phyloP scores from a whole-genome alignment of 2,113 vertebrate species.

The Patagioenas fasciata region DNA sequence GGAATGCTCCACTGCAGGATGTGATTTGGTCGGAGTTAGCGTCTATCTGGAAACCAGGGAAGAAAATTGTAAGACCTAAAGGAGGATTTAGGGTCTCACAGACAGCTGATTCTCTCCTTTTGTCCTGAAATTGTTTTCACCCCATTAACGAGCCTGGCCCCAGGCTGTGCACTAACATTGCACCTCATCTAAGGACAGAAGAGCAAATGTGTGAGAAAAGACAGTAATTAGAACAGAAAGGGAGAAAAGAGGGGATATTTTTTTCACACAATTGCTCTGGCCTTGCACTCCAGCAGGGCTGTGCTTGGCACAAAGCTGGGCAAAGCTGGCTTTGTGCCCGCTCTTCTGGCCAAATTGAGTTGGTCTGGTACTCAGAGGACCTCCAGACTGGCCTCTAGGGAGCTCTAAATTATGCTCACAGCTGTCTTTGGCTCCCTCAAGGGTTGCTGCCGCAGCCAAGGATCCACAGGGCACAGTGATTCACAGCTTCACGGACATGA shows the following conservation, averaged over 20 bases:
- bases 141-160: too few species aligned
- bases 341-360: not conserved
- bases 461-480: not conserved
- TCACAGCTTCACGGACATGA: not conserved
- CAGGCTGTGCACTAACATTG: not conserved
- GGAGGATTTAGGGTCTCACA: not conserved
- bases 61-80: not conserved
- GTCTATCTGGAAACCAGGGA: not conserved
- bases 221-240: not conserved
- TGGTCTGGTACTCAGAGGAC: not conserved
- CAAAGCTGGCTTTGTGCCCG: not conserved
- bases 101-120: not conserved
- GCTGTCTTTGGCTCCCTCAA: not conserved
- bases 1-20: not conserved
- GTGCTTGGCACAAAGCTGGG: not conserved
- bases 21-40: not conserved
- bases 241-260: not conserved
- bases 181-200: not conserved
- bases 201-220: not conserved
- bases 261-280: not conserved
- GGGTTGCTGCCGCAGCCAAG: not conserved
- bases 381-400: not conserved
- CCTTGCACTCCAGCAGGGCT: not conserved
- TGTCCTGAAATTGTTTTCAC: not conserved
- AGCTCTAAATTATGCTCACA: not conserved